A percentile compares a stretch with the other conserved stretches of the same genome.
These are phyloP conservation scores for Cyanoliseus patagonus DNA, from an alignment of 2,113 vertebrate species.

Conservation along the genomic window DNA sequence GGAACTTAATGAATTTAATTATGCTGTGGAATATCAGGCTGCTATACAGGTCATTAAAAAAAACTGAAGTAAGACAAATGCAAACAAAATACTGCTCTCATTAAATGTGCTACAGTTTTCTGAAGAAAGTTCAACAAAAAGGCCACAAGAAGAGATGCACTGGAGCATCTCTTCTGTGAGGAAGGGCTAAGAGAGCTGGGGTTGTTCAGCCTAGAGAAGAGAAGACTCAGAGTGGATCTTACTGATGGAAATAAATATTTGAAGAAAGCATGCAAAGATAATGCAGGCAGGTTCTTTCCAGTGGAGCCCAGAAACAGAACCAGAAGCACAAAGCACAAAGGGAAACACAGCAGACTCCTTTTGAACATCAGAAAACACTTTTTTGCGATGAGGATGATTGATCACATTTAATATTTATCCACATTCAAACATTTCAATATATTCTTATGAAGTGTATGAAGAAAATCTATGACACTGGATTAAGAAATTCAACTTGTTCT, in stretches of 20 bases:
- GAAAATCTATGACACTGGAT: neutral
- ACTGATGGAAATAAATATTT: neutral
- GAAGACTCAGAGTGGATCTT: neutral
- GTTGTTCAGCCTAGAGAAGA: neutral
- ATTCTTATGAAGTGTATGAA: neutral
- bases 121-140: neutral
- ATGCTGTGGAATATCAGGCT: neutral
- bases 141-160: neutral
- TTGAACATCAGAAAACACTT: neutral
- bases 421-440: neutral
- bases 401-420: neutral
- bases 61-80: neutral
- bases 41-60: neutral
- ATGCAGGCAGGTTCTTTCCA: neutral
- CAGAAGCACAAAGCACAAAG: neutral
- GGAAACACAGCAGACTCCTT: neutral
- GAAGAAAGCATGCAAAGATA: neutral
- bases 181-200: neutral
- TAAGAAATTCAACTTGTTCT: neutral
- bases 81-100: neutral
- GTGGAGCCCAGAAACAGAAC: neutral
- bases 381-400: neutral
- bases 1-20: neutral
- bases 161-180: neutral
- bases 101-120: neutral